Evolutionary conservation across 2,797 vertebrate species (phyloP).

Genomic region (Bradypus variegatus): DNA sequence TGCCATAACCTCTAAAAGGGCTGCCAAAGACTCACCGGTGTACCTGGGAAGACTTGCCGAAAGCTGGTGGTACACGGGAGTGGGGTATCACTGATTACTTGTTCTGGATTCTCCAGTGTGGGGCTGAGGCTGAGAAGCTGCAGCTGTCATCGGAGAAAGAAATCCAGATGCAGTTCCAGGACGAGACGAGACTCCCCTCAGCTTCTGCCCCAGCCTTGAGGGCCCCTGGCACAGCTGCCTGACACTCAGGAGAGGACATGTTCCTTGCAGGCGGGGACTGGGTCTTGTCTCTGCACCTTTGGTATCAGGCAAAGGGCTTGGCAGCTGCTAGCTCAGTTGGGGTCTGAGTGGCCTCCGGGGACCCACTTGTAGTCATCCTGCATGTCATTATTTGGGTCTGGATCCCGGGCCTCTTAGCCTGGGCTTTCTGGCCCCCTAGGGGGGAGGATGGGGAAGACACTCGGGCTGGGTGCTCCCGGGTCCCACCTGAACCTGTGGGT

Average conservation of each 20-base stretch:
- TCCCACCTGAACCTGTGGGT: not conserved
- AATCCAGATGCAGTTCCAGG: slow-evolving; percentile 75
- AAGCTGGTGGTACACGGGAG: fast-evolving
- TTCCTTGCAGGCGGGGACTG: not conserved
- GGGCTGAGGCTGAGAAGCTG: slow-evolving; percentile 84
- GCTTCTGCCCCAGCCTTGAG: not conserved
- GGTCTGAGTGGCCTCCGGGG: not conserved
- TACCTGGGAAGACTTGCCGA: too few species aligned
- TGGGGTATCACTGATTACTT: not conserved
- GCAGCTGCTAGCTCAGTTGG: not conserved
- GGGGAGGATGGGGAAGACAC: too few species aligned
- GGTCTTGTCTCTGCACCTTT: not conserved
- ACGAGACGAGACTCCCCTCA: slow-evolving; percentile 76
- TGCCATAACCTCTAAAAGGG: not conserved
- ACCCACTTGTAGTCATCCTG: not conserved
- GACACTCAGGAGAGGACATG: not conserved
- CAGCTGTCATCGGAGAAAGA: slow-evolving; percentile 79
- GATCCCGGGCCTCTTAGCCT: not conserved
- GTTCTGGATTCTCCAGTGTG: slow-evolving; percentile 66
- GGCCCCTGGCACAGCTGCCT: not conserved
- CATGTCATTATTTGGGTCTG: not conserved
- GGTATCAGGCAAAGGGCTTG: not conserved
- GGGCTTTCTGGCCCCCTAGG: not conserved
- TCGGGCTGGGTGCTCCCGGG: not conserved
- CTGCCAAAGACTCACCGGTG: not conserved